phyloP scores from a whole-genome alignment of 2,113 vertebrate genomes.

The Coptodon rendalli region DNA sequence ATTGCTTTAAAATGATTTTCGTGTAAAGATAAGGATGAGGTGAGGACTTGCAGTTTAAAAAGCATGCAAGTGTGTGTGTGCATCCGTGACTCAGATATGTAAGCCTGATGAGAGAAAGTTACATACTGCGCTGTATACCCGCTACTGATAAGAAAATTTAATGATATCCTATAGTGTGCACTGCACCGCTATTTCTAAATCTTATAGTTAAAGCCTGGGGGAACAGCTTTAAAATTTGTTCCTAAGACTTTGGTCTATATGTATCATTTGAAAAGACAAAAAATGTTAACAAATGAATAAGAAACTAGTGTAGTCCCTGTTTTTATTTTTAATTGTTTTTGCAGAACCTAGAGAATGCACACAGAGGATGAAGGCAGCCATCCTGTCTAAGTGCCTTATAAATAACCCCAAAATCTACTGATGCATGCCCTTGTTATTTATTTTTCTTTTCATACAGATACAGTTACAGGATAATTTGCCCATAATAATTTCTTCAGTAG shows the following conservation, averaged over 20 bases:
- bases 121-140: not conserved
- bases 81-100: not conserved
- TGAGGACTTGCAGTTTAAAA: not conserved
- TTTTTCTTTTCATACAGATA: not conserved
- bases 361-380: not conserved
- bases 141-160: not conserved
- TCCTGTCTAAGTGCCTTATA: not conserved
- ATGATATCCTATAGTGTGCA: not conserved
- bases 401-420: not conserved
- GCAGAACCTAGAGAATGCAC: not conserved
- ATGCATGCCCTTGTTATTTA: not conserved
- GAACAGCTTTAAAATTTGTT: not conserved
- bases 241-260: not conserved
- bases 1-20: not conserved
- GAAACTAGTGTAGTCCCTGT: not conserved
- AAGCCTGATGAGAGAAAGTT: not conserved
- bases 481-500: not conserved
- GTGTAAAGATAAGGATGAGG: not conserved
- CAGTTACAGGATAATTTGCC: not conserved
- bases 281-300: not conserved
- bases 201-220: not conserved
- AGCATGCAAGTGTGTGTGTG: not conserved
- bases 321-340: not conserved
- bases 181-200: not conserved
- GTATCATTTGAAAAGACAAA: not conserved